A percentile compares a stretch with the other conserved stretches of the same genome.
phyloP scores from a whole-genome alignment of 2,113 vertebrate species.

The Columba livia region DNA sequence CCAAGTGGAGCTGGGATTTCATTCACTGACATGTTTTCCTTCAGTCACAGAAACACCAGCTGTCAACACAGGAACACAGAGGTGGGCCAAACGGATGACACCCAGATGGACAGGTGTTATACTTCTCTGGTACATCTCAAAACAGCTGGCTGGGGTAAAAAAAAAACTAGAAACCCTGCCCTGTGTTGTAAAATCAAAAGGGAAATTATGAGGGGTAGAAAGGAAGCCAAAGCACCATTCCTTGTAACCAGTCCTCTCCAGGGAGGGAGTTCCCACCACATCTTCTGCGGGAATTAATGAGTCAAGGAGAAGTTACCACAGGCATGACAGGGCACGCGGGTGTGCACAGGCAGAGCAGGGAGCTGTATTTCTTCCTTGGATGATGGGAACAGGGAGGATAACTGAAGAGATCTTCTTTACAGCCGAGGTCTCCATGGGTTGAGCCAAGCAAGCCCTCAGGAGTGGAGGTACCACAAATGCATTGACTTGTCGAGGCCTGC shows the following conservation, averaged over 20 bases:
- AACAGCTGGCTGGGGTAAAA: background rate
- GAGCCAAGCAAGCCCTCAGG: background rate
- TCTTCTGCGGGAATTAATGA: background rate
- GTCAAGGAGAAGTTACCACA: background rate
- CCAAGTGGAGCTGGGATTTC: background rate
- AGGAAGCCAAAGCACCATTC: background rate
- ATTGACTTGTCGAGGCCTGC: rapidly evolving
- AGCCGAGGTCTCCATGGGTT: rapidly evolving
- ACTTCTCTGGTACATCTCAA: background rate
- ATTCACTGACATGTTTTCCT: background rate
- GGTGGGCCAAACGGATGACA: background rate
- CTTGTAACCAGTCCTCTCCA: background rate
- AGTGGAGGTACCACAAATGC: background rate
- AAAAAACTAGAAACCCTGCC: background rate
- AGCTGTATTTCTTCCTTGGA: background rate
- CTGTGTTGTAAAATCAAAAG: background rate
- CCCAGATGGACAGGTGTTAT: background rate
- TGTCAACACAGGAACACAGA: background rate
- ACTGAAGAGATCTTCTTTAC: background rate
- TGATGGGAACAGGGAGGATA: background rate
- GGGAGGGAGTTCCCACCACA: background rate
- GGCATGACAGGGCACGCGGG: rapidly evolving
- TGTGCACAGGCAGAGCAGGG: background rate
- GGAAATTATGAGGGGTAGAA: background rate
- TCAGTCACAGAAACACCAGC: background rate